phyloP scores from a whole-genome alignment of 1,140 invertebrate species.

The Drosophila varians region DNA sequence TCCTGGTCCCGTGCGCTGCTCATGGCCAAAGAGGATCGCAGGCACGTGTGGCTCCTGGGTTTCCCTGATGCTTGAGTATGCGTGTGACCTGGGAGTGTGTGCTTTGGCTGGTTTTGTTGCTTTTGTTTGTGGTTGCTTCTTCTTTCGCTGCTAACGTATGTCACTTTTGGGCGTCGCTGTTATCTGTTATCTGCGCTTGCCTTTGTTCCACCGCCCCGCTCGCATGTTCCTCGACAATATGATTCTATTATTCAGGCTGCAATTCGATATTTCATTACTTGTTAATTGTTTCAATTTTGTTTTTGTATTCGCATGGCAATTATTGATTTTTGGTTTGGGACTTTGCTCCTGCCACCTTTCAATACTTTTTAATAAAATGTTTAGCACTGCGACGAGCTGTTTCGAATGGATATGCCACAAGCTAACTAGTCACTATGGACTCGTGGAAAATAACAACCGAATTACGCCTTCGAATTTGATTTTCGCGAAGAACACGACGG shows the following conservation, averaged over 20 bases:
- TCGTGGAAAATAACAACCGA: slow-evolving; percentile 11
- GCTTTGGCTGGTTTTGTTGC: slow-evolving; percentile 7
- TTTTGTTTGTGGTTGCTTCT: slow-evolving; percentile 33
- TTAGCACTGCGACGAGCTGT: background rate
- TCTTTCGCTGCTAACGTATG: slow-evolving; percentile 21
- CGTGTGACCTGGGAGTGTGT: slow-evolving; percentile 19
- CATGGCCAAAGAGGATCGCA: slow-evolving; percentile 15
- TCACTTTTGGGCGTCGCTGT: slow-evolving; percentile 60
- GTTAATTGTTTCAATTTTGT: slow-evolving; percentile 32
- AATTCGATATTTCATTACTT: slow-evolving; percentile 22
- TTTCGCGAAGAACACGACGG: slow-evolving; percentile 48
- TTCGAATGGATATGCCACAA: background rate
- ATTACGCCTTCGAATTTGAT: slow-evolving; percentile 41
- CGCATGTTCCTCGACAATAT: slow-evolving; percentile 52
- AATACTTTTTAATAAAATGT: background rate
- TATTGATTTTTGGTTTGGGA: slow-evolving; percentile 60
- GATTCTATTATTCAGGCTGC: slow-evolving; percentile 51
- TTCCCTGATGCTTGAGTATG: background rate
- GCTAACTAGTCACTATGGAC: slow-evolving; percentile 14
- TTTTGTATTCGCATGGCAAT: slow-evolving; percentile 41
- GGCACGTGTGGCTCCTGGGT: slow-evolving; percentile 21
- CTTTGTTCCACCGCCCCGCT: slow-evolving; percentile 39
- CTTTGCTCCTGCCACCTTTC: slow-evolving; percentile 3
- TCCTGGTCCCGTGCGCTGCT: slow-evolving; percentile 36
- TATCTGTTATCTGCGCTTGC: slow-evolving; percentile 51